Conservation (phyloP, 2,797 vertebrate genomes). For the Intellagama lesueurii region DNA sequence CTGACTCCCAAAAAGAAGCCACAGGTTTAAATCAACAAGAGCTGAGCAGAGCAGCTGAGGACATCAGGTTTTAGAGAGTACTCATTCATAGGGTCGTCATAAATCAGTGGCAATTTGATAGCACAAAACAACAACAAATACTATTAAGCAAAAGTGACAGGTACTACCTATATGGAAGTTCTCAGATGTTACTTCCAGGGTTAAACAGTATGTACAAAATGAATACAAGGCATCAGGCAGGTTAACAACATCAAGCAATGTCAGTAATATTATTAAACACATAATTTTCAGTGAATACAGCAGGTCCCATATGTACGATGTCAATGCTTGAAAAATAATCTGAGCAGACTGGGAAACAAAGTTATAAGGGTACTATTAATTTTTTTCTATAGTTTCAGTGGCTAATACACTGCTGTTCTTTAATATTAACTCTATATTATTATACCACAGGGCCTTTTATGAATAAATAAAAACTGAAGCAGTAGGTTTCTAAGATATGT, state of each 20-base stretch:
- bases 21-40: too few relatives aligned
- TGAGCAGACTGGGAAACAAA: background rate
- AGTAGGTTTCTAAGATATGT: background rate
- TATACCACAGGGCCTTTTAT: background rate
- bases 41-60: too few relatives aligned
- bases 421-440: background rate
- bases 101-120: too few relatives aligned
- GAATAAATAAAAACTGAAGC: background rate
- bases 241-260: background rate
- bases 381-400: background rate
- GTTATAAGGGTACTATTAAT: background rate
- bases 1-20: too few relatives aligned
- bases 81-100: too few relatives aligned
- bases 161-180: background rate
- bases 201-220: conserved; percentile 28
- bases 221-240: background rate
- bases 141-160: background rate
- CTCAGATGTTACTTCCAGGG: conserved; percentile 15
- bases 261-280: background rate
- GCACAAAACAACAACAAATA: too few relatives aligned
- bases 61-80: too few relatives aligned
- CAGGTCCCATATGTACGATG: background rate
- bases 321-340: background rate
- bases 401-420: background rate
- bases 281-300: background rate